Base-by-base conservation (phyloP, 2,797 vertebrate genomes). In the Malacoctenus gilli region DNA sequence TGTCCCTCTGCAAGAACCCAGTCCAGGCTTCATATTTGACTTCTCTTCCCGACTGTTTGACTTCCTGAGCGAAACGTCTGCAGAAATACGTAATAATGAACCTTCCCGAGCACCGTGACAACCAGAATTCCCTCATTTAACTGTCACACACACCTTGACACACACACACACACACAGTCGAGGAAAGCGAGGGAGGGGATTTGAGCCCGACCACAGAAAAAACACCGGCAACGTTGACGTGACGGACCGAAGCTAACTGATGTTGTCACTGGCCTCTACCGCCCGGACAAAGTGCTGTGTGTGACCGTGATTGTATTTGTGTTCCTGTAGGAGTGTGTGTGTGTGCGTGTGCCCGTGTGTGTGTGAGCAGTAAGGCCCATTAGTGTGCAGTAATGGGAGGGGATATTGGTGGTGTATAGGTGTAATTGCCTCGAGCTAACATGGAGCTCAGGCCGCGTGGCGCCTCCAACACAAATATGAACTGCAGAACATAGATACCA, bases 391-490 rank as follows among this genome's bases (percentile, higher is more conserved):
- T 90, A 89, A 89, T 87, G 77, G 83, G 83, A 84, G 86, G 82
- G 85, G 87, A 89, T 90, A 89, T 89, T 86, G 88, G 79, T 82
- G 79, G 80, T 75, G 77, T 85, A 83, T 75, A 84, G 84, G 83
- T 85, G 85, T 89, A 89, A 89, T 88, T 85, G 85, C 80, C 83
- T 83, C 65, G 9, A 83, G 77, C 84, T 77, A 88, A 88, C 87
- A 84, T 69, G 79, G 73, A 82, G 82, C 80, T 84, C 79, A 82
- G 84, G 83, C 82, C 61, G 63, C 28, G 71, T 77, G 85, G 80
- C 87, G 83, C 87, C 88, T 84, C 85, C 75, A 89, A 85, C 78
- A 82, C 83, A 88, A 90, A 88, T 85, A 89, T 80, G 72, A 88
- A 80, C 75, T 51, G 60, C 54, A 22, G 84, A 82, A 59, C 81